phyloP scores from a whole-genome alignment of 2,888 invertebrate species.

The Phorcus lineatus region DNA sequence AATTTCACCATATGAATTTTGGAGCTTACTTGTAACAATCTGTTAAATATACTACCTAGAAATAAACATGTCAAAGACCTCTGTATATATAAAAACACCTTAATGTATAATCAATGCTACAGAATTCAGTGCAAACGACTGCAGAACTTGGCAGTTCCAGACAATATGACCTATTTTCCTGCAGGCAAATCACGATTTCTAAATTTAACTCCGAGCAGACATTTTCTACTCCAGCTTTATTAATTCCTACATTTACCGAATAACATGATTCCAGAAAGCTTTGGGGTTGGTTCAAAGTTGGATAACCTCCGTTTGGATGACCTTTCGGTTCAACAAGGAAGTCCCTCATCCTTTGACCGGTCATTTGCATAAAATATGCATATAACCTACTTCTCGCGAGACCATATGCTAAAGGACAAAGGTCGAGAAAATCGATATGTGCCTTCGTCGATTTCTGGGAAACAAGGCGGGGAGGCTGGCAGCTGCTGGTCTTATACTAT shows the following conservation, averaged over 20 bases:
- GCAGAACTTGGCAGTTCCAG: background rate
- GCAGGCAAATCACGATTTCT: slow-evolving; percentile 8
- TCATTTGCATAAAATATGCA: slow-evolving; percentile 72
- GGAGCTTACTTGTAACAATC: no score
- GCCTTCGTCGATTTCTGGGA: background rate
- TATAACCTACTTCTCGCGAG: slow-evolving; percentile 60
- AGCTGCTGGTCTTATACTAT: background rate
- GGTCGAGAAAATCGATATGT: slow-evolving; percentile 58
- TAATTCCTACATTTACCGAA: no score
- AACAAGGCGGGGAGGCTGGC: background rate
- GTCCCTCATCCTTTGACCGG: slow-evolving; percentile 36
- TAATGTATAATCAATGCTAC: no score
- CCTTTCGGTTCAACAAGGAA: slow-evolving; percentile 10
- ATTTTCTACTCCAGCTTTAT: no score
- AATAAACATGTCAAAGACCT: no score
- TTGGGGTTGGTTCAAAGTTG: background rate
- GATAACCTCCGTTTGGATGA: background rate
- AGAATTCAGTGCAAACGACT: no score
- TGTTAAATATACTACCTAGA: no score
- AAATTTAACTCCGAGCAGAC: background rate
- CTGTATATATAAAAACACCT: no score
- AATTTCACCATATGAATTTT: no score
- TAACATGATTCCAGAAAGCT: no score
- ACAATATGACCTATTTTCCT: slow-evolving; percentile 3
- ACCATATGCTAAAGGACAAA: slow-evolving; percentile 68